Percentiles rank a stretch among this genome's conserved stretches.
Evolutionary conservation across 1,140 invertebrate species (phyloP).

Genomic region (Leptonema lineaticorne): DNA sequence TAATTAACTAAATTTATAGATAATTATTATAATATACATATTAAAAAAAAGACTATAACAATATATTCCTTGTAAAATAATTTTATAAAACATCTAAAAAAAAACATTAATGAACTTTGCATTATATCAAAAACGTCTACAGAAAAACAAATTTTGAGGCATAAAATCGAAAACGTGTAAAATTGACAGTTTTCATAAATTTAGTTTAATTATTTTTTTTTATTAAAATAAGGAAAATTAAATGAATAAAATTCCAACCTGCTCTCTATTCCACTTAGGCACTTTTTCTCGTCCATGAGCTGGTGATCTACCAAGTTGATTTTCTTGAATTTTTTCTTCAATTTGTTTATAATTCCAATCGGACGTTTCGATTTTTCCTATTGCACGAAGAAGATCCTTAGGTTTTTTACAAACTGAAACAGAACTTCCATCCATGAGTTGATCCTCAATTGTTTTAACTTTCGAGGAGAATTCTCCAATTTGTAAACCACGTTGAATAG

Average conservation of each 20-base stretch:
- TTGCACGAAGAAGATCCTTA: slow-evolving; percentile 81
- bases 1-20: slow-evolving; percentile 1
- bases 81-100: too few species aligned
- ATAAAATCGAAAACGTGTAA: neutral
- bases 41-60: neutral
- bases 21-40: too few species aligned
- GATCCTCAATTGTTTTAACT: slow-evolving; percentile 23
- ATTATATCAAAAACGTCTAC: too few species aligned
- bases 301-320: slow-evolving; percentile 67
- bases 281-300: slow-evolving; percentile 75
- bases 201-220: neutral
- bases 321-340: slow-evolving; percentile 87
- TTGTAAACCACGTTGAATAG: neutral
- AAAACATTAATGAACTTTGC: too few species aligned
- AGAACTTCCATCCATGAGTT: slow-evolving; percentile 48
- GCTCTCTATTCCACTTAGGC: slow-evolving; percentile 87
- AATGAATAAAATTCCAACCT: slow-evolving; percentile 48
- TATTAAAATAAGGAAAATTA: slow-evolving; percentile 35
- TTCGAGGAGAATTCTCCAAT: slow-evolving; percentile 5
- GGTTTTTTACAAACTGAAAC: slow-evolving; percentile 72
- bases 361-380: slow-evolving; percentile 85
- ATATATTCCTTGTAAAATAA: too few species aligned
- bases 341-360: slow-evolving; percentile 93
- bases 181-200: neutral
- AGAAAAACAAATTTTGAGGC: too few species aligned